A percentile compares a stretch with the other conserved stretches of the same genome.
phyloP scores from a whole-genome alignment of 2,797 vertebrate genomes.

The Notoglanidium macrostoma region DNA sequence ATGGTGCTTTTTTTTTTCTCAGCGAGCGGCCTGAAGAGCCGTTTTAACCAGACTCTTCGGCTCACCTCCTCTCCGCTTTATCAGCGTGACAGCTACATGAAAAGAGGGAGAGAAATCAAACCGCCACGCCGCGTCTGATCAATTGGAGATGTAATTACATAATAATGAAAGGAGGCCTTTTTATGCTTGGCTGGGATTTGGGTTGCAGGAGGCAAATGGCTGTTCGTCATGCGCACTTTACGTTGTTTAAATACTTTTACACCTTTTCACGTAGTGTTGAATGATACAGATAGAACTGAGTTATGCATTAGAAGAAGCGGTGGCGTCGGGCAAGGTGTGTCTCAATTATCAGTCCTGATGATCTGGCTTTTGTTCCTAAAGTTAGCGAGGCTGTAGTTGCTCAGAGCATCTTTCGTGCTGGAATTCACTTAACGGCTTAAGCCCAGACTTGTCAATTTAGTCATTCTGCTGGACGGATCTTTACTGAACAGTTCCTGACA shows the following conservation, averaged over 20 bases:
- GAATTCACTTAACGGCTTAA: conserved; percentile 44
- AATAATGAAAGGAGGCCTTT: conserved; percentile 50
- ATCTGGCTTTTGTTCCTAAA: conserved; percentile 35
- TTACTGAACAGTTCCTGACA: conserved; percentile 33
- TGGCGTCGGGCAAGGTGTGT: neutral
- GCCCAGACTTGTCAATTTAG: conserved; percentile 38
- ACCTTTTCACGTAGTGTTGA: neutral
- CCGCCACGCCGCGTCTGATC: conserved; percentile 49
- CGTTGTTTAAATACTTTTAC: neutral
- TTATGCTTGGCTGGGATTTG: conserved; percentile 18
- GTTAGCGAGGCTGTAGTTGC: conserved; percentile 5
- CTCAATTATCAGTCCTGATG: conserved; percentile 20
- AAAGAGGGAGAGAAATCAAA: conserved; percentile 67
- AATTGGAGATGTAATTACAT: conserved; percentile 69
- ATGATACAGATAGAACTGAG: neutral
- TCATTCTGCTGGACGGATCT: conserved; percentile 19
- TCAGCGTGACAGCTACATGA: conserved; percentile 72
- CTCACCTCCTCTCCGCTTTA: conserved; percentile 69
- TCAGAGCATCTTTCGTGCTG: conserved; percentile 35
- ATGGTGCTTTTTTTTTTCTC: conserved; percentile 72
- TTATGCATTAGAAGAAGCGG: neutral
- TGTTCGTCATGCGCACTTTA: neutral
- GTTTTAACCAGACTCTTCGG: conserved; percentile 67
- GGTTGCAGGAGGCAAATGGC: conserved; percentile 32
- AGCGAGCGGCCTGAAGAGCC: conserved; percentile 62